Percentiles rank a stretch among this genome's conserved stretches.
Conservation (phyloP, 2,113 vertebrate species). For the Talpa occidentalis region DNA sequence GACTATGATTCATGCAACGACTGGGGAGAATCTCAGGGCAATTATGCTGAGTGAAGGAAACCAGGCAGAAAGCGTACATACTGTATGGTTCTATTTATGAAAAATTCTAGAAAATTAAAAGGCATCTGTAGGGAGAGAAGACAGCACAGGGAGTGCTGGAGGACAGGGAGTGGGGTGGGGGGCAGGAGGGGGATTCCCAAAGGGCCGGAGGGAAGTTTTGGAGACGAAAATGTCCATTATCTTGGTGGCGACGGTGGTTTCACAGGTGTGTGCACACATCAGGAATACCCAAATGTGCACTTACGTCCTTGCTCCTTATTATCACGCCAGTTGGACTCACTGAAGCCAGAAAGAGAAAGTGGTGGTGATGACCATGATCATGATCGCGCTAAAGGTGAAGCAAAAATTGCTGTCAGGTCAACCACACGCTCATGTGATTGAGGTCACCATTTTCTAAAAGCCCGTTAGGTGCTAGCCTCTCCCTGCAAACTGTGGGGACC, state of each 20-base stretch:
- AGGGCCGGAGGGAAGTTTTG: not conserved
- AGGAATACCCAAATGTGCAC: not conserved
- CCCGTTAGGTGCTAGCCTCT: not conserved
- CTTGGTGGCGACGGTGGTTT: not conserved
- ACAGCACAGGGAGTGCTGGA: not conserved
- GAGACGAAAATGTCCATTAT: not conserved
- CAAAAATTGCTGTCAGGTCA: not conserved
- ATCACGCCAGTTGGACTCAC: not conserved
- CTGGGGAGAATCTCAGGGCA: not conserved
- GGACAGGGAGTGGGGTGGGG: not conserved
- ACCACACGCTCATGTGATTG: not conserved
- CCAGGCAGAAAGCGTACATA: not conserved
- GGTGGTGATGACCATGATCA: no score
- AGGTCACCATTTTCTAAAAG: not conserved
- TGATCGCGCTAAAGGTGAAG: not conserved
- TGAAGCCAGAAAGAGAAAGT: not conserved
- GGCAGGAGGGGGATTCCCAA: not conserved
- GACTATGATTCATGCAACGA: not conserved
- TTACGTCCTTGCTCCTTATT: not conserved
- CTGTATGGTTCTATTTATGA: not conserved
- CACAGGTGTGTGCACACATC: not conserved
- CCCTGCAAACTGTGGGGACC: not conserved
- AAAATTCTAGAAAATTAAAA: constrained; percentile 31
- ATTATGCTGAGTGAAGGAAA: constrained; percentile 20
- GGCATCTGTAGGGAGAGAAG: constrained; percentile 18